phyloP scores from a whole-genome alignment of 1,140 invertebrate genomes.

The Cephus cinctus region DNA sequence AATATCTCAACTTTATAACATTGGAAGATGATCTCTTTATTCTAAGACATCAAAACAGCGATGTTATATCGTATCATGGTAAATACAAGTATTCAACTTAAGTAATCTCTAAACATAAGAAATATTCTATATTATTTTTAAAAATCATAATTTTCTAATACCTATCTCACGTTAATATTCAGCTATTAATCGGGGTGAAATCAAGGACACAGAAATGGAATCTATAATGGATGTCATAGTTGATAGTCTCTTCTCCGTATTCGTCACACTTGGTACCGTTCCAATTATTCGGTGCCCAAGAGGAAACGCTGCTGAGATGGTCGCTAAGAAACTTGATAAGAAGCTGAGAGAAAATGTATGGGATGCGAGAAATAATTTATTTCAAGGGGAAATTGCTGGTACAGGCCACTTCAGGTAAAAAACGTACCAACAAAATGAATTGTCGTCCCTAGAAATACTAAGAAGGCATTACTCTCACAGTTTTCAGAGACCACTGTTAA shows the following conservation, averaged over 20 bases:
- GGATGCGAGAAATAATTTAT: constrained; percentile 95
- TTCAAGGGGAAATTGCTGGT: constrained; percentile 80
- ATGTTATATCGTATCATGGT: constrained; percentile 91
- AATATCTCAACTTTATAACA: constrained; percentile 98
- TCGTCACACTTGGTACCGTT: constrained; percentile 91
- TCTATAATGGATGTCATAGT: constrained; percentile 92
- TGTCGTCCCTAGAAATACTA: too few species aligned
- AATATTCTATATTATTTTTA: constrained; percentile 9
- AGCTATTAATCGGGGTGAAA: constrained; percentile 94
- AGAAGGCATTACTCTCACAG: constrained; percentile 65
- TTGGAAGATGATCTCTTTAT: constrained; percentile 98
- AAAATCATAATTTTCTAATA: too few species aligned
- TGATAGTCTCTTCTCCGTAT: constrained; percentile 95
- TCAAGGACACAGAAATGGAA: constrained; percentile 96
- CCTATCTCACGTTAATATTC: constrained; percentile 34
- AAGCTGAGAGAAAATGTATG: constrained; percentile 95
- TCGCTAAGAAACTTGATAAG: constrained; percentile 95
- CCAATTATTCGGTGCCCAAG: constrained; percentile 94
- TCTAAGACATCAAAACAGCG: constrained; percentile 87
- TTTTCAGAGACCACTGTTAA: constrained; percentile 90
- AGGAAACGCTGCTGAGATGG: constrained; percentile 98
- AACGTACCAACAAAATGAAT: too few species aligned
- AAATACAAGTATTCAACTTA: constrained; percentile 34
- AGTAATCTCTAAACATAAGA: neutral
- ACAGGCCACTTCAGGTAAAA: constrained; percentile 65